Evolutionary conservation across 2,888 invertebrate genomes (phyloP).

Genomic region (Drosophila atripex): DNA sequence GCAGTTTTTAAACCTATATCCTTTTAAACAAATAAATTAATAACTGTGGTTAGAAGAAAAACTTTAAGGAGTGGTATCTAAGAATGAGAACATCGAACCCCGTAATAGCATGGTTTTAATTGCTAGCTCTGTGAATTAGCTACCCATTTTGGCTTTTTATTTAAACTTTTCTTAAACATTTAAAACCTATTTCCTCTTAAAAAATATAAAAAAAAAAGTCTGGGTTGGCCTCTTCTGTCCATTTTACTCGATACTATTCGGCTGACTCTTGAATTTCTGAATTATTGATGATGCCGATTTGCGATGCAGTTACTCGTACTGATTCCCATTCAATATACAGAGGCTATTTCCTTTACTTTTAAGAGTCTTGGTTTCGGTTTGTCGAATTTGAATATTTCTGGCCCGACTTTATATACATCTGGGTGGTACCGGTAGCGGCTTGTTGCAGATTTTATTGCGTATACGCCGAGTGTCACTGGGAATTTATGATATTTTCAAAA

Average conservation of each 20-base stretch:
- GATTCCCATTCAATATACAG: slow-evolving; percentile 34
- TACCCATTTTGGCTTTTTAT: too few species aligned
- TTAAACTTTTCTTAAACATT: too few species aligned
- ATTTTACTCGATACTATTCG: slow-evolving; percentile 9
- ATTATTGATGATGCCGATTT: slow-evolving; percentile 38
- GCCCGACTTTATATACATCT: slow-evolving; percentile 15
- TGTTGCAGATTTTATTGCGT: slow-evolving; percentile 46
- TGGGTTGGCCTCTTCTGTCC: slow-evolving; percentile 1
- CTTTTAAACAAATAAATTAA: too few species aligned
- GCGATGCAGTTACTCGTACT: slow-evolving; percentile 32
- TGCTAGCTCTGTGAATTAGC: too few species aligned
- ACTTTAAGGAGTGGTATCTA: too few species aligned
- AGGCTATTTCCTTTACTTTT: slow-evolving; percentile 29
- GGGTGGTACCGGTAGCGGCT: slow-evolving; percentile 1
- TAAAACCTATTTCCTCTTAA: not conserved
- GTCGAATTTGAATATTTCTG: slow-evolving; percentile 34
- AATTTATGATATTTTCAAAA: slow-evolving; percentile 57
- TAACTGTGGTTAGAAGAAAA: too few species aligned
- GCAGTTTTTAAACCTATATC: too few species aligned
- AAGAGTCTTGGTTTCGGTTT: slow-evolving; percentile 20
- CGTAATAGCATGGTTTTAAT: too few species aligned
- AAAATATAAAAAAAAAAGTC: not conserved
- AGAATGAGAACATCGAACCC: too few species aligned
- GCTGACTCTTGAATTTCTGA: slow-evolving; percentile 25
- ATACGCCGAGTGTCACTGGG: slow-evolving; percentile 57